A percentile compares a stretch with the other conserved stretches of the same genome.
These are phyloP conservation scores for Notamacropus eugenii DNA, from an alignment of 2,797 vertebrate species.

Conservation along the genomic window DNA sequence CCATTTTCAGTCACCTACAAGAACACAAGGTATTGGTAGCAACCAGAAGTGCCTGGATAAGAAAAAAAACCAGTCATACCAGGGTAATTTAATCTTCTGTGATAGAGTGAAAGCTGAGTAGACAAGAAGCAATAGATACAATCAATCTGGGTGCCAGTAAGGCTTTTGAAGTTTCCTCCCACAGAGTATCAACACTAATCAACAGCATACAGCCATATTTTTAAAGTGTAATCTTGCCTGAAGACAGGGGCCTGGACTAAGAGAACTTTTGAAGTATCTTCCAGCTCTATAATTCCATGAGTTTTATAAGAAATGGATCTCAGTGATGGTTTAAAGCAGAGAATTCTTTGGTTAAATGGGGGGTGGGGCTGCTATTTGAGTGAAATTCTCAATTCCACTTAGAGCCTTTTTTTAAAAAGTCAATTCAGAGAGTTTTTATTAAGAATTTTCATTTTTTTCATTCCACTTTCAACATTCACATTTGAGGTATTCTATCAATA, in stretches of 20 bases:
- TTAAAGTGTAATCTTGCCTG: neutral
- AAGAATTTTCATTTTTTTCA: neutral
- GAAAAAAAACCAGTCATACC: constrained; percentile 4
- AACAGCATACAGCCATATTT: neutral
- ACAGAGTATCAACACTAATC: neutral
- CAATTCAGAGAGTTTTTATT: neutral
- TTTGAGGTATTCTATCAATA: neutral
- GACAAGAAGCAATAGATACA: neutral
- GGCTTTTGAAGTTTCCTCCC: neutral
- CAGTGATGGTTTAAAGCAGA: neutral
- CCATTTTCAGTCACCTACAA: neutral
- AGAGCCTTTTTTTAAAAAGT: neutral
- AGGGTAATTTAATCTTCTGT: constrained; percentile 30
- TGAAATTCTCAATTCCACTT: neutral
- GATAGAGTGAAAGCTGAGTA: neutral
- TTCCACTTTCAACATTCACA: neutral
- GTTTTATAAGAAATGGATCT: constrained; percentile 27
- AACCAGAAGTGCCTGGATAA: neutral
- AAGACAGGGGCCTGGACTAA: neutral
- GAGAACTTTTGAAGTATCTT: constrained; percentile 17
- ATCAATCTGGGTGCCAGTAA: neutral
- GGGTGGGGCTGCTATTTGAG: neutral
- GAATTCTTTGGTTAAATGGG: neutral
- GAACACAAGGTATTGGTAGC: neutral
- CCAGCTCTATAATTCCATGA: constrained; percentile 1